Percentiles rank a stretch among this genome's conserved stretches.
phyloP scores from a whole-genome alignment of 2,797 vertebrate genomes.

The Etheostoma perlongum region DNA sequence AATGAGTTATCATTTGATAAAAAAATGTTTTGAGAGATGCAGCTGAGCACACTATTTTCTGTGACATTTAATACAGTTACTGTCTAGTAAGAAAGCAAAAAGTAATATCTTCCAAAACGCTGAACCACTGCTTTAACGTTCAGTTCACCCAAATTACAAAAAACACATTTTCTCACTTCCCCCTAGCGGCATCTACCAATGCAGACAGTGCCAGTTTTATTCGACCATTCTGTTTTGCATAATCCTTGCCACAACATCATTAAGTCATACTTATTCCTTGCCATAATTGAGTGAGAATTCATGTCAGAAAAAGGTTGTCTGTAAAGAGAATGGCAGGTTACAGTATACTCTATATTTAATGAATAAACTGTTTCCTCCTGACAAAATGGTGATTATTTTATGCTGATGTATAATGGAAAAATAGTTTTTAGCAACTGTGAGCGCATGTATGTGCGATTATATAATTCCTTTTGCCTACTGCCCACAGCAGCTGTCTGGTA shows the following conservation, averaged over 20 bases:
- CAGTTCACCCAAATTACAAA: neutral
- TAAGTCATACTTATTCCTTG: slow-evolving; percentile 11
- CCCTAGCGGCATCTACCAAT: neutral
- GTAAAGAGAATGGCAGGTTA: slow-evolving; percentile 11
- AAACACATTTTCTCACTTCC: neutral
- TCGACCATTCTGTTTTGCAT: slow-evolving; percentile 4
- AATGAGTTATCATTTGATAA: slow-evolving; percentile 33
- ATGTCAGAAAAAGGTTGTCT: slow-evolving; percentile 7
- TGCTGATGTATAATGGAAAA: slow-evolving; percentile 54
- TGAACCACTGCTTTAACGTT: neutral
- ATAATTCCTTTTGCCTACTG: slow-evolving; percentile 46
- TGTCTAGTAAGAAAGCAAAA: neutral
- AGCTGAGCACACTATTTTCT: slow-evolving; percentile 14
- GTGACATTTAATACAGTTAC: slow-evolving; percentile 12
- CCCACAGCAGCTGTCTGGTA: slow-evolving; percentile 79
- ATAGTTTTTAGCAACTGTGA: slow-evolving; percentile 53
- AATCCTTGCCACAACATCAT: slow-evolving; percentile 1
- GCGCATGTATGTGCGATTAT: slow-evolving; percentile 39
- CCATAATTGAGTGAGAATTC: neutral
- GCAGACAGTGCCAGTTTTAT: slow-evolving; percentile 3
- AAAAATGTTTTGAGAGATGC: slow-evolving; percentile 19
- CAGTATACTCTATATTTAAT: slow-evolving; percentile 12
- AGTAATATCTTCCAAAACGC: neutral
- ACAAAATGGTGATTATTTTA: slow-evolving; percentile 52
- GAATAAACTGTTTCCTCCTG: slow-evolving; percentile 60